Conservation (phyloP, 2,113 vertebrate species). For the Anguilla japonica region DNA sequence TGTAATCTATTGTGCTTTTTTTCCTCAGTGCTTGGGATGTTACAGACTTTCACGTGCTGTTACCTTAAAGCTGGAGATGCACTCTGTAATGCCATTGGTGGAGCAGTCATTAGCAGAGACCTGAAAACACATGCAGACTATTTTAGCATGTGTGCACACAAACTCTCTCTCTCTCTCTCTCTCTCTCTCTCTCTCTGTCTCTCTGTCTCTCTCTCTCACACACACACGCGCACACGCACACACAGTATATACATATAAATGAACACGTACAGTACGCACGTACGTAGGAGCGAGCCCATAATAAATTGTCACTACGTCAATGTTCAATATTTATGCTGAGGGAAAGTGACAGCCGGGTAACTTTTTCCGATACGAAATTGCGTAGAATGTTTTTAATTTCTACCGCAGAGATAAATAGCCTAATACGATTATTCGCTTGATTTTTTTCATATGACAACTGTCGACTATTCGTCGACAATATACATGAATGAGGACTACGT, state of each 20-base stretch:
- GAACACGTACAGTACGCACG: neutral
- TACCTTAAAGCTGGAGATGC: conserved; percentile 60
- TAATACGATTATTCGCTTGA: no score
- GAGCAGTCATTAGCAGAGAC: conserved; percentile 7
- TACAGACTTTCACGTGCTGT: neutral
- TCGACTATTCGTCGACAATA: neutral
- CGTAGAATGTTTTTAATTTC: no score
- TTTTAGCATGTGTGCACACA: neutral
- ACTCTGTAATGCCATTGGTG: conserved; percentile 31
- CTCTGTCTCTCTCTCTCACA: neutral
- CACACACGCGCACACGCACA: neutral
- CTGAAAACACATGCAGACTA: conserved; percentile 20
- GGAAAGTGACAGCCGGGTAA: no score
- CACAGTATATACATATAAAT: neutral
- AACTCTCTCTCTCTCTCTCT: neutral
- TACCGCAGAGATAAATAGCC: no score
- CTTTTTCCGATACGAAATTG: no score
- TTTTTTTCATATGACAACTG: neutral
- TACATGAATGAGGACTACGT: neutral
- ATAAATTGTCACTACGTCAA: no score
- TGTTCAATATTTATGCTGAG: no score
- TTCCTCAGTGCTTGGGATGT: neutral
- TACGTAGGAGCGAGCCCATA: no score
- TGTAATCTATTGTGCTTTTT: neutral
- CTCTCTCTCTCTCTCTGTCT: no score